These are phyloP conservation scores for Matsumyia berberina DNA, from an alignment of 2,888 invertebrate genomes.

Conservation along the genomic window DNA sequence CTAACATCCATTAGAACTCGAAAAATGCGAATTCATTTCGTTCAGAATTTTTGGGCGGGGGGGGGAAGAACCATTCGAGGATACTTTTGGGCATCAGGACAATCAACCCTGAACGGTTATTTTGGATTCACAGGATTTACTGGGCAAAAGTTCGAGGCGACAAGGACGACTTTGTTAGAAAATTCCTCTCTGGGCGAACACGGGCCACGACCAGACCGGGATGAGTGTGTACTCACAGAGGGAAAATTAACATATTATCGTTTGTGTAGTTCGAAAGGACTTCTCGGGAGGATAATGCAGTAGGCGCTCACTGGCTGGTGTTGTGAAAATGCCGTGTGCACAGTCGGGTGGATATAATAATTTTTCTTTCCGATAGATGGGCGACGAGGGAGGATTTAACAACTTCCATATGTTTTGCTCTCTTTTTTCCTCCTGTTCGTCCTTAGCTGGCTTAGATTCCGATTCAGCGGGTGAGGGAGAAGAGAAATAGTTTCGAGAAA, in stretches of 20 bases:
- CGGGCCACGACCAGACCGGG: not conserved
- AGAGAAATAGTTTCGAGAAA: slow-evolving; percentile 29
- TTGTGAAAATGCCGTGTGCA: slow-evolving; percentile 7
- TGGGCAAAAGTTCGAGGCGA: slow-evolving; percentile 36
- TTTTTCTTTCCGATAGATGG: slow-evolving; percentile 4
- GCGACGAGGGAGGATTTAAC: not conserved
- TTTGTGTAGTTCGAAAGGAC: slow-evolving; percentile 44
- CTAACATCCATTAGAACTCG: slow-evolving; percentile 30
- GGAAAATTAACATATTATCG: slow-evolving; percentile 64
- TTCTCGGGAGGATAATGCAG: slow-evolving; percentile 34
- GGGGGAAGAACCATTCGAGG: slow-evolving; percentile 38
- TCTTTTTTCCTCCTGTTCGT: not conserved
- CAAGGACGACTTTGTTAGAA: slow-evolving; percentile 5
- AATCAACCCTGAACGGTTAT: slow-evolving; percentile 4
- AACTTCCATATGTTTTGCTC: slow-evolving; percentile 39
- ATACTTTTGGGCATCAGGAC: slow-evolving; percentile 12
- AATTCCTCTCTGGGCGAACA: slow-evolving; percentile 1
- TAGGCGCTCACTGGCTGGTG: slow-evolving; percentile 21
- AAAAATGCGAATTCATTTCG: slow-evolving; percentile 63
- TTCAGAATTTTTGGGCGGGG: slow-evolving; percentile 33
- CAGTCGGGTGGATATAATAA: slow-evolving; percentile 27
- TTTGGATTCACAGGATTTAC: slow-evolving; percentile 50
- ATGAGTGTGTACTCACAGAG: slow-evolving; percentile 39
- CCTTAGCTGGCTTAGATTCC: not conserved
- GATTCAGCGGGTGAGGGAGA: not conserved